These are phyloP conservation scores for Cantharis rustica DNA, from an alignment of 2,888 invertebrate species.

Conservation along the genomic window DNA sequence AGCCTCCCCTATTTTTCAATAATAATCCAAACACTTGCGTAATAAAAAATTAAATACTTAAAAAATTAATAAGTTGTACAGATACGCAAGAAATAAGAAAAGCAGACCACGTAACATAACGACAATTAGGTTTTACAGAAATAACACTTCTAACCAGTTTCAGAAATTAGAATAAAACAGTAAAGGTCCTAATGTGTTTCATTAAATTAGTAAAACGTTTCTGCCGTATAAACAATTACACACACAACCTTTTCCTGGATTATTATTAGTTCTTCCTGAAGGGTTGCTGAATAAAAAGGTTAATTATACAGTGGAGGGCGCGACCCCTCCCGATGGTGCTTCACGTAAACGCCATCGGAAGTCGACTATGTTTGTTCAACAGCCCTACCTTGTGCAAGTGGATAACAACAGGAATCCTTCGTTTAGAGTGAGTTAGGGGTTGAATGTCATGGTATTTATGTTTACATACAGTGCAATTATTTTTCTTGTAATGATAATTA, in stretches of 20 bases:
- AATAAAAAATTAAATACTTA: background rate
- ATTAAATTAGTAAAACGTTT: slow-evolving; percentile 49
- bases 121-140: slow-evolving; percentile 43
- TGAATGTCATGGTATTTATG: slow-evolving; percentile 26
- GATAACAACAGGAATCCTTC: slow-evolving; percentile 18
- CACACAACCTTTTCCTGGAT: slow-evolving; percentile 42
- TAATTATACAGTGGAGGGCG: slow-evolving; percentile 49
- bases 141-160: slow-evolving; percentile 45
- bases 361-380: slow-evolving; percentile 39
- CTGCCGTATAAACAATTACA: slow-evolving; percentile 48
- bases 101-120: slow-evolving; percentile 34
- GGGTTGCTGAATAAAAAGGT: slow-evolving; percentile 52
- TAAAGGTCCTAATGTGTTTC: slow-evolving; percentile 46
- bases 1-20: background rate
- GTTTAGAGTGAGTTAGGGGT: slow-evolving; percentile 10
- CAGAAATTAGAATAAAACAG: slow-evolving; percentile 49
- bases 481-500: slow-evolving; percentile 13
- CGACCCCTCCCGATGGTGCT: slow-evolving; percentile 40
- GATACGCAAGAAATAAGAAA: background rate
- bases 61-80: background rate
- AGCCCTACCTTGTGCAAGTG: slow-evolving; percentile 37
- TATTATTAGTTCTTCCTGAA: slow-evolving; percentile 52
- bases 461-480: background rate
- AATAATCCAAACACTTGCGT: background rate
- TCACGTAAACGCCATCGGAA: slow-evolving; percentile 37